phyloP scores from a whole-genome alignment of 92 coral and sea anemone genomes.

The Zoanthus sociatus region DNA sequence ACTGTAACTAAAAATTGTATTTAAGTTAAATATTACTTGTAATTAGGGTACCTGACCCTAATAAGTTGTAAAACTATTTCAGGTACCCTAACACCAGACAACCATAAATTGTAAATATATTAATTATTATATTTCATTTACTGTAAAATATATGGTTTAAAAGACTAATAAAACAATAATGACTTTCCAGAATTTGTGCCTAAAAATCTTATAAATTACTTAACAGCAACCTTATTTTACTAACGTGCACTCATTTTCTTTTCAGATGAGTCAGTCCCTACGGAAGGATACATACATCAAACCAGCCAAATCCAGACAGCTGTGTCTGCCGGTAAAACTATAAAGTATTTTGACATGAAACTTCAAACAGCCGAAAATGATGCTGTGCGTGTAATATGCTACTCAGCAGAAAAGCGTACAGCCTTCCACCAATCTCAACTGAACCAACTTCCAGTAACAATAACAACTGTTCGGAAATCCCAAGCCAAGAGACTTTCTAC shows the following conservation, averaged over 20 bases:
- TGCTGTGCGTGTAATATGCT: constrained; percentile 55
- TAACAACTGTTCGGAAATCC: constrained; percentile 59
- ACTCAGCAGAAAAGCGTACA: constrained; percentile 54
- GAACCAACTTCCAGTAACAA: constrained; percentile 43
- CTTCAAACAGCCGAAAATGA: constrained; percentile 54
- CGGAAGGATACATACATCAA: constrained; percentile 55
- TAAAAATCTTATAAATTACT: background rate
- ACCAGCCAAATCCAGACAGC: constrained; percentile 59
- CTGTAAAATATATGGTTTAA: too few relatives aligned
- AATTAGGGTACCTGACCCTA: too few relatives aligned
- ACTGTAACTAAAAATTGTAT: too few relatives aligned
- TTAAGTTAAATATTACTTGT: too few relatives aligned
- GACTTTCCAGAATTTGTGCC: background rate
- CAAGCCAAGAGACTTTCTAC: constrained; percentile 57
- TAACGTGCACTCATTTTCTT: background rate
- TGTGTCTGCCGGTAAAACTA: background rate
- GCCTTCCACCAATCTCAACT: background rate
- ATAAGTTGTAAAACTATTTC: too few relatives aligned
- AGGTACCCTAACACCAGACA: too few relatives aligned
- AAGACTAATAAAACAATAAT: too few relatives aligned
- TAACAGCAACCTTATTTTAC: background rate
- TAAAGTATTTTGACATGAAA: constrained; percentile 57
- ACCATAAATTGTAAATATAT: too few relatives aligned
- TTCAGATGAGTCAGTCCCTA: constrained; percentile 47
- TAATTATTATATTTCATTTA: too few relatives aligned